A percentile compares a stretch with the other conserved stretches of the same genome.
Evolutionary conservation across 30 jellyfish, hydroid and myxozoan genomes (phyloP).

Genomic region (Aurelia aurita complex sp. Pacific): DNA sequence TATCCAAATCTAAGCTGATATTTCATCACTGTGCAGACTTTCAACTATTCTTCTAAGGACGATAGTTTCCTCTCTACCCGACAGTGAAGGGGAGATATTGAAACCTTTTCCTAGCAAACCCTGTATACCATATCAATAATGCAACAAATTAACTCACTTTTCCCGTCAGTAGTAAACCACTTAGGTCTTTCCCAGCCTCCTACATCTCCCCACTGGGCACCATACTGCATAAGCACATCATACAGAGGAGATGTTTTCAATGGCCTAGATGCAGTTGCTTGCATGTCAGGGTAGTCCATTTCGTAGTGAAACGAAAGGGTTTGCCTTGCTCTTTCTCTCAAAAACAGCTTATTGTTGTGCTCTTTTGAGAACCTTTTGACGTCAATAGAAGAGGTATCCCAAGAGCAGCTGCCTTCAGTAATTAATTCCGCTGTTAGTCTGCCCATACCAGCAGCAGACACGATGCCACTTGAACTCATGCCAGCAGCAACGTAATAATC

Average conservation of each 20-base stretch:
- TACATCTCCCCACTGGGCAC: conserved; percentile 78
- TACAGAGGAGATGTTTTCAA: conserved; percentile 76
- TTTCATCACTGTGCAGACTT: too few relatives aligned
- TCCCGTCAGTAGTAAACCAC: conserved; percentile 38
- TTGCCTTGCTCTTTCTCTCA: conserved; percentile 52
- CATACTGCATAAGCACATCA: conserved; percentile 47
- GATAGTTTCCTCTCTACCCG: too few relatives aligned
- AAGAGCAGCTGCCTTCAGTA: conserved; percentile 60
- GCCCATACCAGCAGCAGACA: conserved; percentile 83
- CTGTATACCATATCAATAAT: too few relatives aligned
- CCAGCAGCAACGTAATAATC: conserved; percentile 90
- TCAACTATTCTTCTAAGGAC: too few relatives aligned
- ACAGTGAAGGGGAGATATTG: too few relatives aligned
- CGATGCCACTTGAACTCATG: conserved; percentile 81
- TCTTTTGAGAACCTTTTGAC: conserved; percentile 64
- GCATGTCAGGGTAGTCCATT: conserved; percentile 54
- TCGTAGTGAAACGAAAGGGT: conserved; percentile 50
- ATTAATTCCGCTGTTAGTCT: conserved; percentile 70
- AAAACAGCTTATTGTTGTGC: conserved; percentile 67
- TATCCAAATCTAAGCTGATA: too few relatives aligned
- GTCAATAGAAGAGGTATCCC: conserved; percentile 54
- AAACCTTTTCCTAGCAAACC: too few relatives aligned
- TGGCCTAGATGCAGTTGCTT: conserved; percentile 46
- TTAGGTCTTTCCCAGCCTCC: conserved; percentile 88
- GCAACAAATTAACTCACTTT: conserved; percentile 28